phyloP scores from a whole-genome alignment of 2,888 invertebrate species.

The Mythimna impura region DNA sequence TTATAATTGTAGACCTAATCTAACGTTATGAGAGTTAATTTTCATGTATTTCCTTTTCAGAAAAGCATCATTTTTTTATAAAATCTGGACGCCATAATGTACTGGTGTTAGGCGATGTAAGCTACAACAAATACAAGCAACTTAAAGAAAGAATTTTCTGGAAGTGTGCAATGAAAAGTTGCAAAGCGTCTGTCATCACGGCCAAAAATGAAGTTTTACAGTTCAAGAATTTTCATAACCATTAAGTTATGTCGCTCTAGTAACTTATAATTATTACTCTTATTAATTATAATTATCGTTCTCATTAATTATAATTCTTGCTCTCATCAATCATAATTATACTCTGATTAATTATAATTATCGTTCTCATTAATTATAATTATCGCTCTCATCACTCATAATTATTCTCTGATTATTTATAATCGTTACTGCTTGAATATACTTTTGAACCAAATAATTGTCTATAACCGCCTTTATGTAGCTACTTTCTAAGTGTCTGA shows the following conservation, averaged over 20 bases:
- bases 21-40: neutral
- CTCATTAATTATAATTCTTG: neutral
- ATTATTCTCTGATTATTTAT: neutral
- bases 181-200: constrained; percentile 69
- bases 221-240: constrained; percentile 65
- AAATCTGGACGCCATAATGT: constrained; percentile 26
- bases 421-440: neutral
- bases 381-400: neutral
- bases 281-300: neutral
- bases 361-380: neutral
- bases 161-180: constrained; percentile 68
- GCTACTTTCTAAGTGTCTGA: neutral
- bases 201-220: constrained; percentile 58
- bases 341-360: neutral
- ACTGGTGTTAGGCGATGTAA: constrained; percentile 51
- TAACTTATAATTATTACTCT: neutral
- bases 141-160: constrained; percentile 46
- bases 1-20: neutral
- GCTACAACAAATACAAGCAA: constrained; percentile 44
- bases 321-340: neutral
- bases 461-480: neutral
- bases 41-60: constrained; percentile 40
- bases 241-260: constrained; percentile 22
- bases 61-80: constrained; percentile 44
- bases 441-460: neutral